Evolutionary conservation across 53 echinoderm and acorn worm species (phyloP).

Genomic region (Temnopleurus reevesii): DNA sequence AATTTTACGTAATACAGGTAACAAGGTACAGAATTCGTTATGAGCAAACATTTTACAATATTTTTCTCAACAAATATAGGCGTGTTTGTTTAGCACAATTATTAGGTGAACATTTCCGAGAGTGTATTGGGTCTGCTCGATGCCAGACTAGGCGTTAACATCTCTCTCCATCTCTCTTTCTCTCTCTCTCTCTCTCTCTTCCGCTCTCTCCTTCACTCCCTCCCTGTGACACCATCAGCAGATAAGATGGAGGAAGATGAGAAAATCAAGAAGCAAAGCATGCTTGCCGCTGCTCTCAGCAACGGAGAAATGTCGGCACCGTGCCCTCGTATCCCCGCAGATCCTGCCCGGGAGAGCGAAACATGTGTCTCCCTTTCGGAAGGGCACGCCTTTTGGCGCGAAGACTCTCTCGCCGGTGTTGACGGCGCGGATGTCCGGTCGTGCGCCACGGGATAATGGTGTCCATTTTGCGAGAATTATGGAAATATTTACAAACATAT

Average conservation of each 20-base stretch:
- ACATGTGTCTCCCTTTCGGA: conserved; percentile 41
- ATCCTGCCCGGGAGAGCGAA: neutral
- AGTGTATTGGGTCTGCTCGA: too few relatives aligned
- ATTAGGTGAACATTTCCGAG: too few relatives aligned
- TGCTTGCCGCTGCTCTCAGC: conserved; percentile 51
- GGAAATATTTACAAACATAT: too few relatives aligned
- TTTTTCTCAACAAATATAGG: too few relatives aligned
- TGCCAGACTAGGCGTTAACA: too few relatives aligned
- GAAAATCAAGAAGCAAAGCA: conserved; percentile 61
- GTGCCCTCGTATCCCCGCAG: conserved; percentile 31
- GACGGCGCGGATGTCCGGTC: too few relatives aligned
- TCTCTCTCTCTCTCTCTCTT: neutral
- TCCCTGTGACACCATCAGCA: conserved; percentile 21
- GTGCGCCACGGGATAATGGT: too few relatives aligned
- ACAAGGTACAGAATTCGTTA: too few relatives aligned
- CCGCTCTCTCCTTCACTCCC: neutral
- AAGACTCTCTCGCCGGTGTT: neutral
- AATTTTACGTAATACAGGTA: too few relatives aligned
- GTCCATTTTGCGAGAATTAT: too few relatives aligned
- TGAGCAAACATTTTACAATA: too few relatives aligned
- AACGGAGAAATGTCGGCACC: conserved; percentile 31
- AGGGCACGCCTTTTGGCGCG: neutral
- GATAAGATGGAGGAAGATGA: conserved; percentile 44
- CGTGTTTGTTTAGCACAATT: too few relatives aligned
- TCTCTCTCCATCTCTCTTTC: neutral